Evolutionary conservation across 1,140 invertebrate species (phyloP), one percentile per base, ranked within the genome.

Genomic region (Monomorium pharaonis): DNA sequence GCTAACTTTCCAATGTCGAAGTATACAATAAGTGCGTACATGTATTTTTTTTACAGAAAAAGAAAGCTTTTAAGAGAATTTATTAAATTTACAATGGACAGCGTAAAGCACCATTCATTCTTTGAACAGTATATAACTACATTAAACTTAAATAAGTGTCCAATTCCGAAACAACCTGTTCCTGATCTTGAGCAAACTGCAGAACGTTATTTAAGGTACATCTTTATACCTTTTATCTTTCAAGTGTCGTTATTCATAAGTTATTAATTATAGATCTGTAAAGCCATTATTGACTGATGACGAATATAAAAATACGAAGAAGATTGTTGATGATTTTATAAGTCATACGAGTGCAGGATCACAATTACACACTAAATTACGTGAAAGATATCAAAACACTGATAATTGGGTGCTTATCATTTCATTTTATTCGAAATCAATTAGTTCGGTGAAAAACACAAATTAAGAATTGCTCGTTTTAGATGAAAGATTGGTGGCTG

Each of bases 401-500:
- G 91, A 91, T 33, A 94, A 94, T 70, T 94, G 94, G 94, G 93
- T 94, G 86, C 88, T 75, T 67, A 18, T 47, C 3, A 33, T 47
- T 75, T 72, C 27, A 9, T 56, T 44, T 56, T 69, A n/a, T 76
- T 80, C 72, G 3, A 56, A 86, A 65, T 30, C 10, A 54, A 21
- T 14, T 18, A 47, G 6, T 37, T 42, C 5, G 2, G 0, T 37
- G 5, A 67, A n/a, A 21, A 12, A 0, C n/a, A 30, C n/a, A 18
- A 42, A 75, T 63, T 14, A 10, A 18, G 56, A 1, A 76, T 63
- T 67, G 77, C 81, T 88, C 16, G 47, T 62, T 62, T 93, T 98
- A 98, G 98, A 94, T 98, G 70, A 96, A 96, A 78, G 96, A 97
- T 58, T 98, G 98, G 96, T 98, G 98, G 97, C 92, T 98, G 12